Conservation (phyloP, 2,797 vertebrate species). For the Thaleichthys pacificus region DNA sequence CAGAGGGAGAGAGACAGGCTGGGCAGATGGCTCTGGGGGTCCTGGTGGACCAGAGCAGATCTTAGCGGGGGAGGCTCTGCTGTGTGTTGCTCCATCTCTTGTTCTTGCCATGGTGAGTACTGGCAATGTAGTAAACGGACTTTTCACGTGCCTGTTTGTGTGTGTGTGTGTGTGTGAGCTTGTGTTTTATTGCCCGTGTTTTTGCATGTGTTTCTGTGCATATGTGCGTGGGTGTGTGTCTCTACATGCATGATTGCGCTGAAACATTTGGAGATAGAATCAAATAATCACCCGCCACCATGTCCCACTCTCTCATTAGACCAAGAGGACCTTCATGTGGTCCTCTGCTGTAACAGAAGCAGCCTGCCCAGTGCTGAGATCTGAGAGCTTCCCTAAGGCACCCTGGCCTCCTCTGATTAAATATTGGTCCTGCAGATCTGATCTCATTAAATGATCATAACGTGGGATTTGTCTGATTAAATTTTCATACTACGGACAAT, state of each 20-base stretch:
- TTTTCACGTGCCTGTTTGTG: neutral
- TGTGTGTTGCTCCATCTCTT: slow-evolving; percentile 39
- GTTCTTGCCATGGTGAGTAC: slow-evolving; percentile 45
- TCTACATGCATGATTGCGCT: neutral
- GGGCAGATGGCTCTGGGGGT: slow-evolving; percentile 61
- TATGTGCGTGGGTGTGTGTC: neutral
- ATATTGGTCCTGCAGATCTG: slow-evolving; percentile 49
- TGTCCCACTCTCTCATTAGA: neutral
- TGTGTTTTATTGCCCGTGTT: neutral
- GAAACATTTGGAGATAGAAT: neutral
- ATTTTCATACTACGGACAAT: slow-evolving; percentile 44
- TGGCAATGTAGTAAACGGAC: slow-evolving; percentile 35
- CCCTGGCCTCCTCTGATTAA: slow-evolving; percentile 41
- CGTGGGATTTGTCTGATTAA: slow-evolving; percentile 51
- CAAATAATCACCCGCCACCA: neutral
- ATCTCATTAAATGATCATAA: slow-evolving; percentile 53
- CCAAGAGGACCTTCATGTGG: neutral
- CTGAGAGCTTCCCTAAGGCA: slow-evolving; percentile 27
- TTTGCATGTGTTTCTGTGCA: neutral
- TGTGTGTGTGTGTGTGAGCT: neutral
- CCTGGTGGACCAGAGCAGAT: slow-evolving; percentile 61
- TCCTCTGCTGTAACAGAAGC: neutral
- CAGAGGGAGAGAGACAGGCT: slow-evolving; percentile 59
- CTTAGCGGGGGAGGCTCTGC: slow-evolving; percentile 53
- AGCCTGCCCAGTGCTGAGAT: slow-evolving; percentile 20